Base-by-base conservation (phyloP, 2,797 vertebrate genomes). In the Mareca penelope region DNA sequence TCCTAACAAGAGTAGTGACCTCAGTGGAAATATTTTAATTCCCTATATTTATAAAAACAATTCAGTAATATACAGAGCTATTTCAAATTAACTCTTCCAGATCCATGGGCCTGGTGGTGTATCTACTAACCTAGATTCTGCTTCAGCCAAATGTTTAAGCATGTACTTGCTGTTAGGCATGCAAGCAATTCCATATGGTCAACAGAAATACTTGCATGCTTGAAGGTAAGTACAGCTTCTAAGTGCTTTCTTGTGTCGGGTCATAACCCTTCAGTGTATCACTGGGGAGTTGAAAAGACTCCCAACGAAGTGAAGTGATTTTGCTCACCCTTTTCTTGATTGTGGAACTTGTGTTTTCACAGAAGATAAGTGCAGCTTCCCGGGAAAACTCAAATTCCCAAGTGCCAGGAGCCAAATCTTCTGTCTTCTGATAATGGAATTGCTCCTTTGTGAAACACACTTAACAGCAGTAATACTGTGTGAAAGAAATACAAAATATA, bases 401-500 rank as follows among this genome's bases (percentile, higher is more conserved):
- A 97, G 97, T 97, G 97, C 98, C 97, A 98, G 97, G 97, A 98
- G 96, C 97, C 97, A 97, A 97, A 96, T 96, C 96, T 97, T 97
- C 97, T 98, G 97, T 98, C 97, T 98, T 97, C 98, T 98, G 97
- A 97, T 94, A 93, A 96, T 98, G 92, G 97, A 97, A 97, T 98
- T 96, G 97, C 98, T 98, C 97, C 97, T 98, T 98, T 96, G 96
- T 96, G 97, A 98, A 97, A 97, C 97, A 94, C 96, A 97, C 97
- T 95, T 82, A 94, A 98, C 97, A 97, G 96, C 96, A 97, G 97
- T 97, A 97, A 97, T 98, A 98, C 98, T 98, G 98, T 98, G 98
- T 98, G 98, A 98, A 97, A 96, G 97, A 98, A 98, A 99, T 98
- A 98, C 98, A 98, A 96, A 98, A 97, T 99, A 98, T 99, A 98